Base-by-base conservation (phyloP, 1,140 invertebrate species). In the Gonioctena quinquepunctata region DNA sequence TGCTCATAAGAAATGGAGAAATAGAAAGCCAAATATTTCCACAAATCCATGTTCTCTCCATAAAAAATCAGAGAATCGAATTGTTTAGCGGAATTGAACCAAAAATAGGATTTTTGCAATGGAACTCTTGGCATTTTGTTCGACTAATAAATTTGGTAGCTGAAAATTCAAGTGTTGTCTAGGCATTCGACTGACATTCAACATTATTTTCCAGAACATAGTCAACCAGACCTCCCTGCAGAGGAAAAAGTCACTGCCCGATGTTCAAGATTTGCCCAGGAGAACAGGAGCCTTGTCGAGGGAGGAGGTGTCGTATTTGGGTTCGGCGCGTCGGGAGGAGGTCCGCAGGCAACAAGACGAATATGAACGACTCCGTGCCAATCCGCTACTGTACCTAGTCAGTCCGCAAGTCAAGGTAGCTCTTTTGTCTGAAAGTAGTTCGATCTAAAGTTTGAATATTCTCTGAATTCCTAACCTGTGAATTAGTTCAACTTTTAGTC, bases 361-460 rank as follows among this genome's bases (percentile, higher is more conserved):
- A 83, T 91, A 93, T 65, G 96, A 98, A 85, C 90, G 94, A 83
- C 90, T 96, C 66, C 88, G 94, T 81, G 94, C 94, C 76, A 98
- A 98, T 88, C 96, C 96, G 76, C 87, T 98, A 71, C 89, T 98
- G 64, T 97, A 97, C 84, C 87, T 98, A 83, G 91, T 95, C 90
- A 96, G 95, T 92, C 96, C 96, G 77, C 92, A 95, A 88, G 93
- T 99, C 76, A 97, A 96, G 94, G 97, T 99, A 62, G 28, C 26
- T 11, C 7, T 62, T 42, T 18, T 7, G 2, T 54, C 11, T 54
- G 13, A 11, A 18, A 13, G 13, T 42, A 13, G 13, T 42, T 13
- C 33, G 7, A 13, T 11, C 33, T 42, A 42, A n/a, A 8, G 13
- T 42, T 42, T 42, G 33, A 42, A 42, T 4, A 42, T n/a, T 42